These are phyloP conservation scores for Phrynocephalus forsythii DNA, from an alignment of 2,797 vertebrate genomes.

Conservation along the genomic window DNA sequence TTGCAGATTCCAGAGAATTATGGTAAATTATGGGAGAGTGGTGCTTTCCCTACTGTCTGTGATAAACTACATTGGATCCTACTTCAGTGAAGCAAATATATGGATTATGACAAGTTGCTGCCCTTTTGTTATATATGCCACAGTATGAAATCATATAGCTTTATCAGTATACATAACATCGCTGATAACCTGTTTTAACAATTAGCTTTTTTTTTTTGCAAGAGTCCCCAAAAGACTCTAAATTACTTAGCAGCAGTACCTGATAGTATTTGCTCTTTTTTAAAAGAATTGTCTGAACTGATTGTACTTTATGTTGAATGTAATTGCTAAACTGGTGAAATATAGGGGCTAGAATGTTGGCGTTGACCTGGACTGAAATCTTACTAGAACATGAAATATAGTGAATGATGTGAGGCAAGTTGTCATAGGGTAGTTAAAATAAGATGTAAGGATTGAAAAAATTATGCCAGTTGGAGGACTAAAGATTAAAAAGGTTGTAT, in stretches of 20 bases:
- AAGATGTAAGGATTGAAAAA: background rate
- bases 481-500: background rate
- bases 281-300: background rate
- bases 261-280: background rate
- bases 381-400: background rate
- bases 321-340: background rate
- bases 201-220: conserved; percentile 38
- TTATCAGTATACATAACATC: background rate
- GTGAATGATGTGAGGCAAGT: background rate
- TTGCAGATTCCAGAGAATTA: background rate
- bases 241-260: background rate
- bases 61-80: background rate
- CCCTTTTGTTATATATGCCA: background rate
- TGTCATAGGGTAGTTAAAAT: background rate
- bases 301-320: background rate
- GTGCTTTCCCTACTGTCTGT: background rate
- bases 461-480: background rate
- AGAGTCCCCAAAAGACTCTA: background rate
- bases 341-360: background rate
- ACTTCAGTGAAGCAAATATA: background rate
- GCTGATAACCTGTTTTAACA: conserved; percentile 27
- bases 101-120: background rate
- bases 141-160: too few species aligned
- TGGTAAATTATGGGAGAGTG: background rate
- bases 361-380: background rate